These are phyloP conservation scores for Coremacera marginata DNA, from an alignment of 2,888 invertebrate genomes.

Conservation along the genomic window DNA sequence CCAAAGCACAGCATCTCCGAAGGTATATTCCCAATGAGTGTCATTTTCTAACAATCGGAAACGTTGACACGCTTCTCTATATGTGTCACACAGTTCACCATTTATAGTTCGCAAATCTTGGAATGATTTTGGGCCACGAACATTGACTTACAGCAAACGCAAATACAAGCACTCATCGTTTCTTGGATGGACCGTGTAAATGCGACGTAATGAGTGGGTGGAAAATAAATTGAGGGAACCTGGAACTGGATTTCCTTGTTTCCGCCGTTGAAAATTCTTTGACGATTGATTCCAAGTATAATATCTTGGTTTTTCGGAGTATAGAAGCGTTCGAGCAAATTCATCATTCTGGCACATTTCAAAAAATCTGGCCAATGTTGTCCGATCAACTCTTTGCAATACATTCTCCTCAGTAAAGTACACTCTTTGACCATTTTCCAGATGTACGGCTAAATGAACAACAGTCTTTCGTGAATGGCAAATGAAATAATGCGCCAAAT, in stretches of 20 bases:
- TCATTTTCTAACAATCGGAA: conserved; percentile 58
- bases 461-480: conserved; percentile 48
- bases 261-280: conserved; percentile 58
- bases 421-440: conserved; percentile 54
- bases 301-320: conserved; percentile 60
- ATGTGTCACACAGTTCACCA: conserved; percentile 59
- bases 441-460: conserved; percentile 49
- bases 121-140: conserved; percentile 60
- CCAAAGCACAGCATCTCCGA: conserved; percentile 40
- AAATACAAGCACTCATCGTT: conserved; percentile 53
- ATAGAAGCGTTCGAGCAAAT: conserved; percentile 59
- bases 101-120: conserved; percentile 59
- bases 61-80: conserved; percentile 59
- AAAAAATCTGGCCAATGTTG: conserved; percentile 37
- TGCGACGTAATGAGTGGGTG: conserved; percentile 51
- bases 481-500: conserved; percentile 49
- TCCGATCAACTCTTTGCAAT: conserved; percentile 31
- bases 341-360: conserved; percentile 37
- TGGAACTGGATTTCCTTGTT: conserved; percentile 55
- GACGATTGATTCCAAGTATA: conserved; percentile 49
- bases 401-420: conserved; percentile 57
- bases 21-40: conserved; percentile 46
- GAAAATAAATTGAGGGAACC: conserved; percentile 54
- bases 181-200: conserved; percentile 47
- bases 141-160: conserved; percentile 59